These are phyloP conservation scores for Oscheius sp. DNA, from an alignment of 1,140 invertebrate genomes.

Conservation along the genomic window DNA sequence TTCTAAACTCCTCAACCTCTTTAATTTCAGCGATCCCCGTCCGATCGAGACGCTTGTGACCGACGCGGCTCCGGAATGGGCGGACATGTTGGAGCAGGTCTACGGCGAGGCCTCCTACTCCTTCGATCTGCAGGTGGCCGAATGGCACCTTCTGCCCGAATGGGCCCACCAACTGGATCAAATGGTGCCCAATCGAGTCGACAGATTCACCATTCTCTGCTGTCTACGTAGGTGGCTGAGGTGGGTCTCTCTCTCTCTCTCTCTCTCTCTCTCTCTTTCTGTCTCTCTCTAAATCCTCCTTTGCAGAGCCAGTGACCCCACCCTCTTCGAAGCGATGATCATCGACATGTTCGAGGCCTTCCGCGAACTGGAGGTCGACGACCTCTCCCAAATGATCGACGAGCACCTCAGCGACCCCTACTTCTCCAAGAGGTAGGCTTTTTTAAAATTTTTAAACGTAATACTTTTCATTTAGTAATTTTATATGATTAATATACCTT, in stretches of 20 bases:
- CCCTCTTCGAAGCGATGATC: slow-evolving; percentile 7
- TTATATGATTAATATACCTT: neutral
- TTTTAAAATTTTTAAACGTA: neutral
- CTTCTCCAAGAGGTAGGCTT: slow-evolving; percentile 9
- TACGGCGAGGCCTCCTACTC: neutral
- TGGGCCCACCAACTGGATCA: slow-evolving; percentile 13
- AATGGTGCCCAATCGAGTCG: slow-evolving; percentile 9
- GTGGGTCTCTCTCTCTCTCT: too few species aligned
- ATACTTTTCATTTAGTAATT: neutral
- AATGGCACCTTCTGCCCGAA: slow-evolving; percentile 24
- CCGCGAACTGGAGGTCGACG: slow-evolving; percentile 18
- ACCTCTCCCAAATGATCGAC: neutral
- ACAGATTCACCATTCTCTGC: slow-evolving; percentile 14
- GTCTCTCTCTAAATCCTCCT: too few species aligned
- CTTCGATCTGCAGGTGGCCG: slow-evolving; percentile 1
- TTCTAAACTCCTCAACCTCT: too few species aligned
- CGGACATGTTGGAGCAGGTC: neutral
- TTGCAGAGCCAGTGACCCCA: neutral
- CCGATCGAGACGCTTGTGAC: neutral
- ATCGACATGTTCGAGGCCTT: slow-evolving; percentile 25
- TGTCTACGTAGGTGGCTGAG: slow-evolving; percentile 6
- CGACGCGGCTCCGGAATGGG: slow-evolving; percentile 5
- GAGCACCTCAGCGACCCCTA: slow-evolving; percentile 10
- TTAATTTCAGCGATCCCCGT: neutral
- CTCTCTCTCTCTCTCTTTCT: too few species aligned